Base-by-base conservation (phyloP, 2,888 invertebrate genomes). In the Myathropa florea region DNA sequence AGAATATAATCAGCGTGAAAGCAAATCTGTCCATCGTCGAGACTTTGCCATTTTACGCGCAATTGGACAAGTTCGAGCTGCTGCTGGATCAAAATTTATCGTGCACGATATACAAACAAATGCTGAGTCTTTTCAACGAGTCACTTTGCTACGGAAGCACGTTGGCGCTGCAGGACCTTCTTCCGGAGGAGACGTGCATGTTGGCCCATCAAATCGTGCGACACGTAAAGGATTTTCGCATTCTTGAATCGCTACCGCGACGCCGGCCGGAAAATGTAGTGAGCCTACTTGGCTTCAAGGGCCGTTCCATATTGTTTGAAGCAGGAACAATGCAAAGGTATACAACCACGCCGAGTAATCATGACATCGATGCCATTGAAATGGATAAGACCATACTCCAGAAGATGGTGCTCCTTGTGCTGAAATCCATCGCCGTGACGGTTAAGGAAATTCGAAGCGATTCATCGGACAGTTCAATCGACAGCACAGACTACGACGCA, bases 111-210 rank as follows among this genome's bases (percentile, higher is more conserved):
- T 97, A 97, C 95, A 95, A 96, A 89, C 97, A 97, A 92, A 94
- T 97, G 90, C 92, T 98, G 84, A 96, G 96, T 89, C 93, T 98
- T 36, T 97, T 97, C 89, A 97, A 97, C 92, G 97, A 98, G 93
- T 97, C 97, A 9, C 93, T 98, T 70, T 98, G 98, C 92, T 98
- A 98, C 92, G 97, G 97, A 2, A 97, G 97, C 88, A 98, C 98
- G 36, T 93, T 98, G 89, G 97, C 97, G 0, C 93, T 98, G 88
- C 97, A 98, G 93, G 97, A 97, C 91, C 95, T 96, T 90, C 93
- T 97, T 88, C 97, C 97, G 3, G 97, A 97, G 91, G 97, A 97
- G 91, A 97, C 97, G 23, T 97, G 97, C 91, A 95, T 96, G 90
- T 92, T 97, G 88, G 97, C 97, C 3, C 97, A 97, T 91, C 94